Evolutionary conservation across 2,888 invertebrate genomes (phyloP), one percentile per base, ranked within the genome.

Genomic region (Mellilla xanthometata): DNA sequence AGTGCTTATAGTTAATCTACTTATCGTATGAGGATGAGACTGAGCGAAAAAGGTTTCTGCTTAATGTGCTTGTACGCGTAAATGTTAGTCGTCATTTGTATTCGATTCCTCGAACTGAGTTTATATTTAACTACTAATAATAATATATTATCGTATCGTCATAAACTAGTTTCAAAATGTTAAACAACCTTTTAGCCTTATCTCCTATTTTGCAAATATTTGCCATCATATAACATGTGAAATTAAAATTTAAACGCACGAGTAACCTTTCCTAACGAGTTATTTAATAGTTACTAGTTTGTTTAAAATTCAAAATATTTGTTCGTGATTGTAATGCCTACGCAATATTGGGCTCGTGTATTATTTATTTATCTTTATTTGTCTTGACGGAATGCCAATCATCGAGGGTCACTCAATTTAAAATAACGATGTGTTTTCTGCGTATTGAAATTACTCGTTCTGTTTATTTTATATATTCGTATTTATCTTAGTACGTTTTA

Each of bases 221-320:
- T 19, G 15, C 1, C 4, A 5, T 35, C 13, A 27, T 12, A 15
- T n/a, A 8, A n/a, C n/a, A 4, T 19, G n/a, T 22, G 12, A 28
- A n/a, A 36, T 12, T n/a, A 19, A 19, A 28, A 13, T 13, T 33
- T 28, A 19, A 15, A 28, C 28, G 22, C 19, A n/a, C 36, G 27
- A 19, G 11, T 36, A 27, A 29, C n/a, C 19, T 36, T 29, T 10
- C 19, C 7, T 19, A 28, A 36, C 19, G n/a, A 36, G 36, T 36
- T 29, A 36, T 36, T 36, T 15, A 36, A 36, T 29, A 11, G 11
- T n/a, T 36, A 26, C 3, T 3, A n/a, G 27, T 36, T 36, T 36
- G 28, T 8, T 28, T 36, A 27, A 9, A 36, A 36, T 24, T 27
- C 28, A 28, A 36, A 29, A 36, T 28, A 28, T 36, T 29, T 36